phyloP scores from a whole-genome alignment of 2,113 vertebrate species.

The Actenoides hombroni region DNA sequence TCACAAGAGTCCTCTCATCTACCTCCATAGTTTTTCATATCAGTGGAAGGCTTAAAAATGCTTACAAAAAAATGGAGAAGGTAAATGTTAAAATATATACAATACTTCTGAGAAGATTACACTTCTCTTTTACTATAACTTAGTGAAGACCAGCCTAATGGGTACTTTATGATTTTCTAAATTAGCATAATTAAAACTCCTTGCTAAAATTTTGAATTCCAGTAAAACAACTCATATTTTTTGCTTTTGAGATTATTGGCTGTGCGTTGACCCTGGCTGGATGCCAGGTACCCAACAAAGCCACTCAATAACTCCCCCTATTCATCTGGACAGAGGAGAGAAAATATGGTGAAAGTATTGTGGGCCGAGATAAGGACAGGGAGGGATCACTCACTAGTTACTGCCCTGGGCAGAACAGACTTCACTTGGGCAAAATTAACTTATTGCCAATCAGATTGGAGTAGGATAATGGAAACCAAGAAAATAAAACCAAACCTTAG shows the following conservation, averaged over 20 bases:
- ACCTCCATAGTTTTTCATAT: neutral
- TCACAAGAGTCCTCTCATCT: neutral
- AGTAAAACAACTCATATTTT: neutral
- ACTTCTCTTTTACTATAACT: neutral
- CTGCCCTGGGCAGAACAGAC: neutral
- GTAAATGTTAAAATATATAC: neutral
- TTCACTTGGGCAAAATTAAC: neutral
- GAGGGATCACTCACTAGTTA: neutral
- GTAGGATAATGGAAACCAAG: neutral
- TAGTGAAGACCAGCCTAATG: neutral
- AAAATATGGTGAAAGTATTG: neutral
- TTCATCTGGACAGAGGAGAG: no score
- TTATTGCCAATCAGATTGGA: neutral
- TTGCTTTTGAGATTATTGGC: neutral
- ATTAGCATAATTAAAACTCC: neutral
- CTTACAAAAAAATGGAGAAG: neutral
- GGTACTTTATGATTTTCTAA: neutral
- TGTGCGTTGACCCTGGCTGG: neutral
- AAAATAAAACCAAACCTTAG: neutral
- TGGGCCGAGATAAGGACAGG: neutral
- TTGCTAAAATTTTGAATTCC: neutral
- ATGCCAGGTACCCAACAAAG: neutral
- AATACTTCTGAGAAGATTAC: neutral
- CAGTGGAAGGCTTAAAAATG: neutral
- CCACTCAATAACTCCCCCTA: neutral